Percentiles rank a stretch among this genome's conserved stretches.
Evolutionary conservation across 1,140 invertebrate genomes (phyloP).

Genomic region (Penaeus japonicus): DNA sequence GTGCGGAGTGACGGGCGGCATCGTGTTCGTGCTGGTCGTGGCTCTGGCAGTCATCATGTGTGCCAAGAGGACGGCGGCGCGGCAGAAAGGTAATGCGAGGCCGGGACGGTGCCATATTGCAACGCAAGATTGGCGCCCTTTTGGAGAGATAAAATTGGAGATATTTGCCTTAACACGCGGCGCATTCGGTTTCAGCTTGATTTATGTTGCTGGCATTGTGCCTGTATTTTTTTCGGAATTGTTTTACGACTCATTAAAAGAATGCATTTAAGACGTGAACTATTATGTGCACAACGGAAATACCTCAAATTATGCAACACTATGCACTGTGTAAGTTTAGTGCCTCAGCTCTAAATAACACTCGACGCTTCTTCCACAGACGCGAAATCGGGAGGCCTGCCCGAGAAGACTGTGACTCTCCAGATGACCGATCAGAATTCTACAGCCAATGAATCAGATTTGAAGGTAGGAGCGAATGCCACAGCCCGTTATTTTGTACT

Average conservation of each 20-base stretch:
- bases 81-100: slow-evolving; percentile 51
- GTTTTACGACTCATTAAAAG: too few relatives aligned
- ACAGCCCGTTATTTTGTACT: too few relatives aligned
- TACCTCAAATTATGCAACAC: too few relatives aligned
- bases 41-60: slow-evolving; percentile 56
- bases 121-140: too few relatives aligned
- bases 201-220: too few relatives aligned
- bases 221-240: too few relatives aligned
- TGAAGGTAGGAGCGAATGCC: slow-evolving; percentile 46
- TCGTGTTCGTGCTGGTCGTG: slow-evolving; percentile 53
- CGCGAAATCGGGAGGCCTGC: slow-evolving; percentile 37
- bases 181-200: too few relatives aligned
- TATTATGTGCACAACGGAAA: too few relatives aligned
- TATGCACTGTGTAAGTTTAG: too few relatives aligned
- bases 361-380: not conserved
- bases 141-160: too few relatives aligned
- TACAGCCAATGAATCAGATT: slow-evolving; percentile 43
- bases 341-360: not conserved
- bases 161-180: too few relatives aligned
- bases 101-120: not conserved
- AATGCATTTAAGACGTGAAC: too few relatives aligned
- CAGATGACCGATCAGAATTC: slow-evolving; percentile 53
- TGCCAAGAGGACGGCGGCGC: slow-evolving; percentile 44
- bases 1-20: slow-evolving; percentile 51
- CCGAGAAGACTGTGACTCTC: slow-evolving; percentile 44